A percentile compares a stretch with the other conserved stretches of the same genome.
Conservation (phyloP, 1,140 invertebrate species). For the Aphidius ervi region DNA sequence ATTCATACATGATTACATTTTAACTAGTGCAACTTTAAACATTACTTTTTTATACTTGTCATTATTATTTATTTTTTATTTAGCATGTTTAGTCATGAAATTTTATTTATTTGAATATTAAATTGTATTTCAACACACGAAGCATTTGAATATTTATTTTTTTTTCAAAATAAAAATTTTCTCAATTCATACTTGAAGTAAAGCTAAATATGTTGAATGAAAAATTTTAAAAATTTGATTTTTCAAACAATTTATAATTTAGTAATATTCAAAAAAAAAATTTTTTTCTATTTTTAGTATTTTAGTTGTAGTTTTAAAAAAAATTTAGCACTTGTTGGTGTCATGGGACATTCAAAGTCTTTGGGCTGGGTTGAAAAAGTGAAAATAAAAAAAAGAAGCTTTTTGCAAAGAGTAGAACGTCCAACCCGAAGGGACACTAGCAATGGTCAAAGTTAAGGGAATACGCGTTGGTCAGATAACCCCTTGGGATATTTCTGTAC, state of each 20-base stretch:
- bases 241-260: neutral
- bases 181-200: too few relatives aligned
- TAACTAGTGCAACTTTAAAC: too few relatives aligned
- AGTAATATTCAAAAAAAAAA: conserved; percentile 45
- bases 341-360: conserved; percentile 32
- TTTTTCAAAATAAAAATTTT: too few relatives aligned
- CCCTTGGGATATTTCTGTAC: conserved; percentile 47
- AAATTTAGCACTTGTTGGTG: conserved; percentile 51
- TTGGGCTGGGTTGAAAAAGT: conserved; percentile 11
- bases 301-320: conserved; percentile 44
- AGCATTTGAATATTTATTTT: too few relatives aligned
- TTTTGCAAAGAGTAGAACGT: conserved; percentile 12
- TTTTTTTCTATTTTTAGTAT: conserved; percentile 1
- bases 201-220: too few relatives aligned
- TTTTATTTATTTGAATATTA: too few relatives aligned
- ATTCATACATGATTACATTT: too few relatives aligned
- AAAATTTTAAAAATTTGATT: too few relatives aligned
- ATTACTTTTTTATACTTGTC: too few relatives aligned
- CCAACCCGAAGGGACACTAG: conserved; percentile 42
- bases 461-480: conserved; percentile 43
- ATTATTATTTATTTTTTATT: too few relatives aligned
- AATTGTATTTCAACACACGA: too few relatives aligned
- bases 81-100: too few relatives aligned
- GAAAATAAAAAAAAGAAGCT: conserved; percentile 29
- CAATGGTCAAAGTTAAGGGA: conserved; percentile 46